Percentiles rank a stretch among this genome's conserved stretches.
Evolutionary conservation across 2,888 invertebrate species (phyloP).

Genomic region (Lymantria dispar): DNA sequence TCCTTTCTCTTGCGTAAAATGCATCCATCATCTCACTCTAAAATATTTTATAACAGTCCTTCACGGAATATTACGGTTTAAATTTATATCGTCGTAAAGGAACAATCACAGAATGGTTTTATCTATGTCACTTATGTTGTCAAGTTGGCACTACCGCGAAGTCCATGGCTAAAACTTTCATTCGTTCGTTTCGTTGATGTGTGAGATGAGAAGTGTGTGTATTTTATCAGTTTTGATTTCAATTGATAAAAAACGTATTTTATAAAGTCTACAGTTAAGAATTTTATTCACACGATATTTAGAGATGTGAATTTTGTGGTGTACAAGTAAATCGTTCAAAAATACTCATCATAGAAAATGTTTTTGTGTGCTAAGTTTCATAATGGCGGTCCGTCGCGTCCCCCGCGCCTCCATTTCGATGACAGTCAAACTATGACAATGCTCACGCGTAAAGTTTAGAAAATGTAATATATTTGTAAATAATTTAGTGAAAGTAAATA

Average conservation of each 20-base stretch:
- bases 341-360: constrained; percentile 48
- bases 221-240: constrained; percentile 31
- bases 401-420: constrained; percentile 85
- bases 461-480: constrained; percentile 70
- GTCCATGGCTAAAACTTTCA: constrained; percentile 53
- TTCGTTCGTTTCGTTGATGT: constrained; percentile 44
- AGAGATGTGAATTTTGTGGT: not conserved
- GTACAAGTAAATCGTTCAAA: not conserved
- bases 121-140: not conserved
- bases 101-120: no score
- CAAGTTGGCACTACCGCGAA: constrained; percentile 48
- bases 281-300: not conserved
- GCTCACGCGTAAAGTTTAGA: constrained; percentile 72
- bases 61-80: no score
- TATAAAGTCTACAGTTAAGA: constrained; percentile 2
- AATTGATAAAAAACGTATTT: constrained; percentile 28
- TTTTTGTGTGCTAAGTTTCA: constrained; percentile 80
- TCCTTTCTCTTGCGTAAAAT: no score
- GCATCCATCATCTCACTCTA: no score
- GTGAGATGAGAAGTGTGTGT: constrained; percentile 51
- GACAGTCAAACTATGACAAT: constrained; percentile 84
- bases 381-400: constrained; percentile 87
- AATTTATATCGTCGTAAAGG: no score
- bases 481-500: constrained; percentile 51
- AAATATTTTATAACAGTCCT: no score